Evolutionary conservation across 2,888 invertebrate species (phyloP).

Genomic region (Agrenia bidenticulata): DNA sequence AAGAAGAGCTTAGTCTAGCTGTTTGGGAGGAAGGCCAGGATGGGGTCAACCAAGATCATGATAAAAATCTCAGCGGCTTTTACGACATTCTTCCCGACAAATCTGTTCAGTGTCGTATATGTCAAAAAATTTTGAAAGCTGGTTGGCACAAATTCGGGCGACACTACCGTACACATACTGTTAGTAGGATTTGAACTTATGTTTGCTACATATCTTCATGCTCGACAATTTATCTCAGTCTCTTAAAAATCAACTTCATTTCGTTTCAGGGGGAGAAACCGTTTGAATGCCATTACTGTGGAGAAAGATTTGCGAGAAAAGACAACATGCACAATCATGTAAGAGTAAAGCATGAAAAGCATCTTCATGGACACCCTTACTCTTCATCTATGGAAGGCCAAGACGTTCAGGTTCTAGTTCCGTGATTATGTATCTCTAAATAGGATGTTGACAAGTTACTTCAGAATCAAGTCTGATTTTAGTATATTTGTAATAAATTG

Average conservation of each 20-base stretch:
- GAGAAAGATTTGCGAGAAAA: conserved; percentile 10
- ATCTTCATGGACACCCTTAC: background rate
- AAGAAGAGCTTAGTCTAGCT: no score
- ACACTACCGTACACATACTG: conserved; percentile 1
- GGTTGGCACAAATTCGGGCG: conserved; percentile 9
- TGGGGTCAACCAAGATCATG: background rate
- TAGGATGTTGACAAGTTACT: no score
- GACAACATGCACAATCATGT: conserved; percentile 10
- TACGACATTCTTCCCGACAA: conserved; percentile 7
- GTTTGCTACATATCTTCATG: no score
- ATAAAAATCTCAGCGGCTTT: background rate
- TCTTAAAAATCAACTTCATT: no score
- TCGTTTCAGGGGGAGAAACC: background rate
- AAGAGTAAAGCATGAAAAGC: conserved; percentile 2
- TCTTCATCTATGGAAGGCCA: no score
- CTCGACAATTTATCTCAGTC: no score
- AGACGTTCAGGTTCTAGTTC: no score
- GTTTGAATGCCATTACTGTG: conserved; percentile 3
- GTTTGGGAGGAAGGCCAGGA: no score
- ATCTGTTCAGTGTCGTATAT: conserved; percentile 7
- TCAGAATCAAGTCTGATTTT: no score
- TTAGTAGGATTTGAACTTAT: no score
- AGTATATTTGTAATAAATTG: no score
- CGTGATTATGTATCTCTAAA: no score
- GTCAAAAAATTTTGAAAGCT: conserved; percentile 1